Percentiles rank a stretch among this genome's conserved stretches.
phyloP scores from a whole-genome alignment of 2,797 vertebrate species.

The Orestias chungarensis region DNA sequence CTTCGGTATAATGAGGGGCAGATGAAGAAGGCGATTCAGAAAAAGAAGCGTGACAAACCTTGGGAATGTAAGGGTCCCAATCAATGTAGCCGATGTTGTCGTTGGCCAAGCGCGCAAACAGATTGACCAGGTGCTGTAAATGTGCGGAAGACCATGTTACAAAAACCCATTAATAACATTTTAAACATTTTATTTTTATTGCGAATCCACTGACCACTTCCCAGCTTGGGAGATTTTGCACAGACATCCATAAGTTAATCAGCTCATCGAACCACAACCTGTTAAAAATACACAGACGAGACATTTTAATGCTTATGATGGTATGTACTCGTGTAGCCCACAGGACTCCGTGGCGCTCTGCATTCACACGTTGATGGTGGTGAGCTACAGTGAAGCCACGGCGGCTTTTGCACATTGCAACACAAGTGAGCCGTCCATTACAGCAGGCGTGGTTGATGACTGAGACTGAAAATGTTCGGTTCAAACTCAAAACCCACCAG shows the following conservation, averaged over 20 bases:
- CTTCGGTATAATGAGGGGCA: background rate
- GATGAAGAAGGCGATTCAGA: background rate
- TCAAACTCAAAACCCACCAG: no score
- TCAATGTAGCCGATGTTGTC: slow-evolving; percentile 99
- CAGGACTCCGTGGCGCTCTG: no score
- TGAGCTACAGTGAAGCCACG: no score
- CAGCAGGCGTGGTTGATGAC: no score
- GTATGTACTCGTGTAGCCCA: no score
- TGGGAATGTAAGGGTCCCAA: slow-evolving; percentile 96
- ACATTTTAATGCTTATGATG: background rate
- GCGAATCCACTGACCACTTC: slow-evolving; percentile 87
- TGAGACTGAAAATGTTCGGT: no score
- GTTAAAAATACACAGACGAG: slow-evolving; percentile 46
- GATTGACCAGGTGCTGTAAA: slow-evolving; percentile 91
- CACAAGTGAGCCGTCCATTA: no score
- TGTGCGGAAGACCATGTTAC: slow-evolving; percentile 34
- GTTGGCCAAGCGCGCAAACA: slow-evolving; percentile 93
- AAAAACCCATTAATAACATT: background rate
- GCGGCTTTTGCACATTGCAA: no score
- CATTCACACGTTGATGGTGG: no score
- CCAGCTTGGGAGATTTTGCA: slow-evolving; percentile 98
- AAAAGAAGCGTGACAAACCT: slow-evolving; percentile 78
- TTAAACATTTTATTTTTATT: background rate
- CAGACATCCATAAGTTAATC: slow-evolving; percentile 92
- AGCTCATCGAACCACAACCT: slow-evolving; percentile 98